Evolutionary conservation across 2,113 vertebrate species (phyloP).

Genomic region (Excalfactoria chinensis): DNA sequence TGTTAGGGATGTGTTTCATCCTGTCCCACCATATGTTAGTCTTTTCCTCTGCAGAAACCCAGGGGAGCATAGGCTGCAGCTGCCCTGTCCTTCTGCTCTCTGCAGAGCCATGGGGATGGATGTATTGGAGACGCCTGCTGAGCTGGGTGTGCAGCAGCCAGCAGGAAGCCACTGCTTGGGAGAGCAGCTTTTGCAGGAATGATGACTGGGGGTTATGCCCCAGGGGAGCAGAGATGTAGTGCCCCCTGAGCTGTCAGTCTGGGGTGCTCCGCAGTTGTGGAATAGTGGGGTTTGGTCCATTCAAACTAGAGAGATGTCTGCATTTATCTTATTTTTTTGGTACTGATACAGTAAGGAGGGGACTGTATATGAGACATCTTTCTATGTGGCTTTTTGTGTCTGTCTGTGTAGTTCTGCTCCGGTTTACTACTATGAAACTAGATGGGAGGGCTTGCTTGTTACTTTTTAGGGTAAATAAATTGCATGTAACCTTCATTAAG

Average conservation of each 20-base stretch:
- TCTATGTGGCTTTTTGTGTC: neutral
- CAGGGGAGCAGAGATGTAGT: neutral
- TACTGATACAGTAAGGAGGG: neutral
- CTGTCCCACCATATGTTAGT: neutral
- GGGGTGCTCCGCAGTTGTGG: neutral
- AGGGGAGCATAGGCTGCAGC: no score
- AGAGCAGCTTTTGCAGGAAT: neutral
- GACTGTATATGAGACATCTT: neutral
- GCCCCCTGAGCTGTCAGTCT: accelerated
- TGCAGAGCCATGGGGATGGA: neutral
- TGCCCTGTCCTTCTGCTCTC: neutral
- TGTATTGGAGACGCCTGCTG: neutral
- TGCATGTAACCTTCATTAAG: neutral
- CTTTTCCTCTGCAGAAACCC: neutral
- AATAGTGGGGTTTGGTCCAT: neutral
- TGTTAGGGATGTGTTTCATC: neutral
- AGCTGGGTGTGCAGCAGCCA: neutral
- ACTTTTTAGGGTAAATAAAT: neutral
- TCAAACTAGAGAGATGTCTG: neutral
- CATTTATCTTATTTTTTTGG: accelerated
- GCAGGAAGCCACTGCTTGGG: neutral
- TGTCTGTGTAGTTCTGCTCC: neutral
- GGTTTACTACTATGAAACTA: neutral
- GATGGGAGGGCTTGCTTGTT: neutral
- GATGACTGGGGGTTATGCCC: neutral